Base-by-base conservation (phyloP, 1,140 invertebrate genomes). In the Berghia stephanieae region DNA sequence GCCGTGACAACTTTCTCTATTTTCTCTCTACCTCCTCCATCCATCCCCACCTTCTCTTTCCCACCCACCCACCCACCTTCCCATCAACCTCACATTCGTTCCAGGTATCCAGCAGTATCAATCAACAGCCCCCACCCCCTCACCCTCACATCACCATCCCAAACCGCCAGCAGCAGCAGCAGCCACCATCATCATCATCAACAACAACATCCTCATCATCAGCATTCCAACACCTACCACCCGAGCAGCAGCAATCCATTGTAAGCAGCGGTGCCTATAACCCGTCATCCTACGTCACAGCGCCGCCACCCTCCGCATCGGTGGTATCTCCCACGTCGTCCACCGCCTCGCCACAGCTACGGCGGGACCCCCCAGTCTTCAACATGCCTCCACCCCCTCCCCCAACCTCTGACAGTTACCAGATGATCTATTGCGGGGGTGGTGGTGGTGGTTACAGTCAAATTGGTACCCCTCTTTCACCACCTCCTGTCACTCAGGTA, bases 171-270 rank as follows among this genome's bases (percentile, higher is more conserved):
- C 43, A 75, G 38, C 55, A 3, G n/a, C 27, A 42, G 6, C 72
- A 60, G n/a, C n/a, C n/a, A n/a, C n/a, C n/a, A n/a, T n/a, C 38
- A 24, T 31, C 18, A 63, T 31, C 4, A 67, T 13, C 40, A n/a
- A n/a, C 72, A 5, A 46, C 18, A 40, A 24, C 66, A 5, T 42
- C 72, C 1, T 57, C 52, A 44, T 16, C 52, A 43, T n/a, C 72
- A 63, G 34, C 72, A 75, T 75, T 75, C 72, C 72, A 72, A 31
- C 70, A 60, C 52, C n/a, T n/a, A n/a, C n/a, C n/a, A n/a, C n/a
- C n/a, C n/a, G 46, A 44, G 68, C 67, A 69, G 67, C 71, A 42
- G 18, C 72, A 63, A 40, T 44, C 60, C 21, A 10, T 49, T 38
- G 13, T 34, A 18, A 44, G 55, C 38, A n/a, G n/a, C n/a, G n/a